phyloP scores from a whole-genome alignment of 2,888 invertebrate genomes.

The Phyto melanocephala region DNA sequence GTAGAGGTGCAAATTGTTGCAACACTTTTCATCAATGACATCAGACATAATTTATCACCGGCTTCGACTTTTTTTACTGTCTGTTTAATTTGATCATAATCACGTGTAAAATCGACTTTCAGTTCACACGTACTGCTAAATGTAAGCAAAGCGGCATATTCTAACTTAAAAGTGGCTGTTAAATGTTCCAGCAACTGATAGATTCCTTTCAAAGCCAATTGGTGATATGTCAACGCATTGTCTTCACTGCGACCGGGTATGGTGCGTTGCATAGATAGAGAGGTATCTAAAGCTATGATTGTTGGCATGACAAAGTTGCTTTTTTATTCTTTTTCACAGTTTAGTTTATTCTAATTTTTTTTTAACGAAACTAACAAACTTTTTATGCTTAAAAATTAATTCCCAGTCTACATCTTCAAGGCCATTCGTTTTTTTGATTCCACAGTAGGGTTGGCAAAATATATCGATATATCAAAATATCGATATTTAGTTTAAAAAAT shows the following conservation, averaged over 20 bases:
- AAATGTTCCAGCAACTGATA: constrained; percentile 76
- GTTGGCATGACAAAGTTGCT: constrained; percentile 78
- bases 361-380: no score
- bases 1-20: constrained; percentile 89
- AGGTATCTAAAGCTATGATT: constrained; percentile 77
- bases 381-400: no score
- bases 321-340: no score
- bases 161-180: constrained; percentile 74
- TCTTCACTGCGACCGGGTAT: constrained; percentile 77
- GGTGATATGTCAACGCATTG: constrained; percentile 74
- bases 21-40: constrained; percentile 88
- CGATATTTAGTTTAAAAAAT: no score
- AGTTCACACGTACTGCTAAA: constrained; percentile 80
- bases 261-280: constrained; percentile 77
- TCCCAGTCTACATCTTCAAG: no score
- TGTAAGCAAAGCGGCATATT: constrained; percentile 73
- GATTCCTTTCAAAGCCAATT: constrained; percentile 76
- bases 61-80: constrained; percentile 89
- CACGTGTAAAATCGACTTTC: constrained; percentile 91
- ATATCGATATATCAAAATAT: no score
- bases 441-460: no score
- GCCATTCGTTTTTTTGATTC: no score
- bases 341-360: no score
- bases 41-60: constrained; percentile 92
- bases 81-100: constrained; percentile 88